Conservation (phyloP, 2,113 vertebrate genomes). For the Ctenomys sociabilis region DNA sequence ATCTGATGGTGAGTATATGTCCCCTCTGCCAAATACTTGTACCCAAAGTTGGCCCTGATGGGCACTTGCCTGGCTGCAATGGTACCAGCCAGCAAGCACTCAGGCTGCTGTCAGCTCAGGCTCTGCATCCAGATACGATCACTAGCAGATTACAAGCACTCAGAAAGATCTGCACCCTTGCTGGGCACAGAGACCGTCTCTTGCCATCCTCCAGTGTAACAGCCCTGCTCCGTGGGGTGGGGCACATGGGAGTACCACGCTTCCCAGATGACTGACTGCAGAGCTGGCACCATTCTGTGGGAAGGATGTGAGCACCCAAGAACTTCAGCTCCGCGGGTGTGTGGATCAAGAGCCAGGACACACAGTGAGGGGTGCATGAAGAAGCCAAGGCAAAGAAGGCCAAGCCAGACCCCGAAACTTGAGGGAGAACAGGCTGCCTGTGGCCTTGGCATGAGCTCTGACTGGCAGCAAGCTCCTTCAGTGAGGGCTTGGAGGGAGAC, state of each 20-base stretch:
- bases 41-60: not conserved
- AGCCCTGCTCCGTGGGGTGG: not conserved
- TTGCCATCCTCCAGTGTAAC: not conserved
- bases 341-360: not conserved
- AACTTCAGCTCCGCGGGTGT: not conserved
- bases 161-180: not conserved
- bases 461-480: not conserved
- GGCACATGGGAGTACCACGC: not conserved
- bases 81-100: not conserved
- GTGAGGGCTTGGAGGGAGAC: not conserved
- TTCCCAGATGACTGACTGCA: not conserved
- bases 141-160: not conserved
- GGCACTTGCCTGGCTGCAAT: fast-evolving
- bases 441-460: not conserved
- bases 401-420: too few species aligned
- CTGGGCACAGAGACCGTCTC: not conserved
- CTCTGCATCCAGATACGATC: not conserved
- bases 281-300: not conserved
- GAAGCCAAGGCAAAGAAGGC: too few species aligned
- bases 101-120: not conserved
- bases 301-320: too few species aligned
- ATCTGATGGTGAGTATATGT: not conserved
- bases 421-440: not conserved
- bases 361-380: not conserved
- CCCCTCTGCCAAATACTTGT: not conserved